Base-by-base conservation (phyloP, 2,797 vertebrate species). In the Siniperca obscura region DNA sequence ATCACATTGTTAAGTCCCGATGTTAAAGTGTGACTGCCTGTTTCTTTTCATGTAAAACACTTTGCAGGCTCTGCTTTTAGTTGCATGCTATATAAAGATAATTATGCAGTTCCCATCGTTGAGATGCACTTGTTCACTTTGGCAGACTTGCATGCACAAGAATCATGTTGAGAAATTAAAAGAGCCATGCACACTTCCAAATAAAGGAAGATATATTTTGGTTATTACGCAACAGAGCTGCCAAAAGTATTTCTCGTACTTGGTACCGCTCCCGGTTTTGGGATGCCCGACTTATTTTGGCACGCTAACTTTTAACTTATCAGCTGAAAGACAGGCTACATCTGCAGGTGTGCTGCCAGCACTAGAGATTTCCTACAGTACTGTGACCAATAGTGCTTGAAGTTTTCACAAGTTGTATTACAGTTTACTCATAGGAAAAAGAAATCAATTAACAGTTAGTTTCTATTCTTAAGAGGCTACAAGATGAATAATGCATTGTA, bases 271-370 rank as follows among this genome's bases (percentile, higher is more conserved):
- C 81, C 81, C 85, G 86, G 82, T 85, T 80, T 84, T 61, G 52
- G 64, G 78, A n/a, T 79, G 50, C 80, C 62, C n/a, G 64, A 69
- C 67, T 81, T 67, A 72, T 89, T 85, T 71, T 88, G 84, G 69
- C 85, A 16, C 25, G 57, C 61, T 72, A 70, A 84, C 69, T 69
- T 81, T 61, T 5, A 76, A 76, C 46, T 87, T 86, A 88, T 90
- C 88, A 87, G 83, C 81, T 76, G 70, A 84, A 79, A 88, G 71
- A 76, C 83, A 71, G 81, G 70, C 79, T 46, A 36, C 82, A 67
- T 77, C 57, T 85, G 80, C 79, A 86, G 83, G 75, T 82, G 74
- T 30, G 74, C 80, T 89, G 83, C 85, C 87, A 91, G 74, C 78
- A 8, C 38, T 27, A 67, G 25, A 76, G 77, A 86, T 87, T 86